Conservation (phyloP, 2,113 vertebrate genomes). For the Gambusia affinis region DNA sequence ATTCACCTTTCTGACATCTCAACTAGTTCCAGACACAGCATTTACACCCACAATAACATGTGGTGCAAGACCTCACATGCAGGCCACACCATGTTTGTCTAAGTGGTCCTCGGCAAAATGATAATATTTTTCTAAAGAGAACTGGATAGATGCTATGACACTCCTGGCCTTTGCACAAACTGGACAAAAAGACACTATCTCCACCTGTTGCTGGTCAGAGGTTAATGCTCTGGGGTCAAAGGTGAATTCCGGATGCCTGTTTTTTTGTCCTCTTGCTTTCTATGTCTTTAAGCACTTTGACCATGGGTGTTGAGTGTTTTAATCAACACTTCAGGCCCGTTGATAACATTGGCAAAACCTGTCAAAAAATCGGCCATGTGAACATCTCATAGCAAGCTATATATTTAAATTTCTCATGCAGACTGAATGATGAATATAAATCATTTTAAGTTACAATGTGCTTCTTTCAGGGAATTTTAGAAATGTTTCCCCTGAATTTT, state of each 20-base stretch:
- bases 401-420: no score
- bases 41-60: slow-evolving; percentile 71
- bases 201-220: slow-evolving; percentile 82
- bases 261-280: slow-evolving; percentile 72
- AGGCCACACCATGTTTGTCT: slow-evolving; percentile 65
- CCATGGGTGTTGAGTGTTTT: slow-evolving; percentile 71
- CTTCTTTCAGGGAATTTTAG: neutral
- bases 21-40: slow-evolving; percentile 72
- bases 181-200: slow-evolving; percentile 74
- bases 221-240: slow-evolving; percentile 80
- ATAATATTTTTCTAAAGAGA: slow-evolving; percentile 82
- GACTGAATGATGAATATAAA: neutral
- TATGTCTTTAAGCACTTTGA: slow-evolving; percentile 64
- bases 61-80: slow-evolving; percentile 79
- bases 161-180: slow-evolving; percentile 62
- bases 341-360: slow-evolving; percentile 11
- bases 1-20: slow-evolving; percentile 57
- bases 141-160: slow-evolving; percentile 59
- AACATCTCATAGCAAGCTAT: no score
- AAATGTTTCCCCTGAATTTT: neutral
- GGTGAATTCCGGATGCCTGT: slow-evolving; percentile 76
- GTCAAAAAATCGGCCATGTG: neutral
- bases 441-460: neutral
- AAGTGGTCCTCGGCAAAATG: slow-evolving; percentile 72
- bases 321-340: slow-evolving; percentile 60